Evolutionary conservation across 2,888 invertebrate genomes (phyloP), one percentile per base, ranked within the genome.

Genomic region (Cataglyphis cursor): DNA sequence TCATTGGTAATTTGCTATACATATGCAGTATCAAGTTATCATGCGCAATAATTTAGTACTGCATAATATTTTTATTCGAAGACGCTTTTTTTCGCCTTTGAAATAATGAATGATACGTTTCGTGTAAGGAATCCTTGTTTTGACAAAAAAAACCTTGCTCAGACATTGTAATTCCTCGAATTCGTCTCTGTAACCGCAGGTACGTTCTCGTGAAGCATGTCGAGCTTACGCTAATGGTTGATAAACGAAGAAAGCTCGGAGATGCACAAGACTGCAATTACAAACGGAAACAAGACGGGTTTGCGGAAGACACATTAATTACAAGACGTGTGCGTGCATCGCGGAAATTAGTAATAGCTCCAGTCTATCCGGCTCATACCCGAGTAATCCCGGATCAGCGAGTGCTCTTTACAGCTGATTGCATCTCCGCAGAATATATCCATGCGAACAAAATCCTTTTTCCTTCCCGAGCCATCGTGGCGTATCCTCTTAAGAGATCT

Each of bases 321-420:
- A 70, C 64, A 70, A 48, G 62, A 65, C 48, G 18, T 21, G 68
- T 70, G 84, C 64, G 70, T 65, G 82, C 70, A 85, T 82, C 85
- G 84, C 87, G 89, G 90, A 92, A 90, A 90, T 88, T 90, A 90
- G 89, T 89, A 92, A 91, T 90, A 90, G 89, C 91, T 48, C n/a
- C 44, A n/a, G 89, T 28, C 48, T 89, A 90, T 85, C 82, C 44
- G 75, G 75, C 82, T 82, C 86, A 31, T 57, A 41, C n/a, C 15
- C 12, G 89, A 93, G 93, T 93, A 92, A 92, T 68, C 68, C 68
- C 51, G 68, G 48, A 81, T 84, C 35, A 74, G 61, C 38, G 3
- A 48, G 10, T 51, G 41, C 41, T 61, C 12, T 59, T 81, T 41
- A 59, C 68, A 24, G 62, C 51, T 62, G 74, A 84, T 84, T 82